These are phyloP conservation scores for Sarcophaga carnaria DNA, from an alignment of 2,888 invertebrate species.

Conservation along the genomic window DNA sequence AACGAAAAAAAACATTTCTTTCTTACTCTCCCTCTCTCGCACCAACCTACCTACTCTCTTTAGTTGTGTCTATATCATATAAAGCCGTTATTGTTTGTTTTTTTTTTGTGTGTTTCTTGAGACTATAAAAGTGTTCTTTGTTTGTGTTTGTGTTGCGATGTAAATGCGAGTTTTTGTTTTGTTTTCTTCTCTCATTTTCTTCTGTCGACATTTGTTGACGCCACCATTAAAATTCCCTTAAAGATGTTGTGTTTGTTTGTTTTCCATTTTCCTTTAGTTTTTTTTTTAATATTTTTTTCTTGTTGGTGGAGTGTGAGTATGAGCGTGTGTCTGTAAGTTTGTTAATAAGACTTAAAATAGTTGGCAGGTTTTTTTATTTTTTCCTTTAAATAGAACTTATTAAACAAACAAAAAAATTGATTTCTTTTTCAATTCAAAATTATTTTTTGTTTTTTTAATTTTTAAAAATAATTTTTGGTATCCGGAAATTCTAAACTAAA, in stretches of 20 bases:
- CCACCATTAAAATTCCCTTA: constrained; percentile 14
- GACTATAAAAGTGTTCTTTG: not conserved
- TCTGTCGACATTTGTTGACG: constrained; percentile 40
- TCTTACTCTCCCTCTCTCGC: not conserved
- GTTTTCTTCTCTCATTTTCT: not conserved
- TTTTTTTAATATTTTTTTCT: no score
- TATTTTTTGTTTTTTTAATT: no score
- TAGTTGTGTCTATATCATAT: not conserved
- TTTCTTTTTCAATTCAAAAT: no score
- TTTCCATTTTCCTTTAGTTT: not conserved
- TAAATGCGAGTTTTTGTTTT: constrained; percentile 8
- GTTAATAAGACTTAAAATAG: no score
- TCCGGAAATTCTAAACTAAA: no score
- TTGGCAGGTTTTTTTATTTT: no score
- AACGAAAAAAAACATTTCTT: not conserved
- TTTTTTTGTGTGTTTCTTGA: not conserved
- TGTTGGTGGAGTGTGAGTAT: no score
- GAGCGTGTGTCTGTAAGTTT: no score
- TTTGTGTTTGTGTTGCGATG: not conserved
- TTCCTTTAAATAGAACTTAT: not conserved
- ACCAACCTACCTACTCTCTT: not conserved
- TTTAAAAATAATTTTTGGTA: no score
- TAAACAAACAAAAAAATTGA: no score
- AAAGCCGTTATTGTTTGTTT: not conserved
- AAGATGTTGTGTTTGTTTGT: not conserved